Base-by-base conservation (phyloP, 2,888 invertebrate species). In the Parnassius glacialis region DNA sequence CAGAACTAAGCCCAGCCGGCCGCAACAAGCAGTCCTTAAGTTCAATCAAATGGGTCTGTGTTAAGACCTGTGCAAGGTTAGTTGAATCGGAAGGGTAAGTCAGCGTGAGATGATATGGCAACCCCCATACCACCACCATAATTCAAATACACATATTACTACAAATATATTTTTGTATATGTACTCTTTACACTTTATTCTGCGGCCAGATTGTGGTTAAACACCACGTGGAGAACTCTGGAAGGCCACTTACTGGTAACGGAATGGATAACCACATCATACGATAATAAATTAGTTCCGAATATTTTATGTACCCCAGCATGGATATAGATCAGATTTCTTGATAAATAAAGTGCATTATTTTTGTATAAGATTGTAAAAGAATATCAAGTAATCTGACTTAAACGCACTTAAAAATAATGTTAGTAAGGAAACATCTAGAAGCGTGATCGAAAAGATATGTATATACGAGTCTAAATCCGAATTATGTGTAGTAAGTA, bases 211-310 rank as follows among this genome's bases (percentile, higher is more conserved):
- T 67, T 67, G 67, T 72, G 74, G 78, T 73, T 72, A 71, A 68
- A 77, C 70, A 74, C 79, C 83, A 76, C 84, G 91, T 92, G 92
- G 92, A 92, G 92, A 92, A 92, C 92, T 92, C 92, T 87, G 92
- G 92, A 92, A 92, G 90, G 87, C 90, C 90, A 90, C 88, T 80
- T 67, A 67, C 72, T 76, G 75, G 74, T 68, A 74, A 74, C 72
- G 70, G 68, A 70, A 75, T 71, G 70, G 70, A 70, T 74, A 63
- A 68, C 68, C 70, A 70, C 70, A 71, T 70, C 68, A 68, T 62
- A 68, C 67, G 69, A 64, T 56, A 68, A 72, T 69, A 66, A 65
- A 61, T 68, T 65, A 67, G 65, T 74, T 74, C 74, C 68, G 69
- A 72, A 70, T 73, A 74, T 76, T 75, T 74, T 78, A 79, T 75